phyloP scores from a whole-genome alignment of 2,888 invertebrate genomes.

The Selenia dentaria region DNA sequence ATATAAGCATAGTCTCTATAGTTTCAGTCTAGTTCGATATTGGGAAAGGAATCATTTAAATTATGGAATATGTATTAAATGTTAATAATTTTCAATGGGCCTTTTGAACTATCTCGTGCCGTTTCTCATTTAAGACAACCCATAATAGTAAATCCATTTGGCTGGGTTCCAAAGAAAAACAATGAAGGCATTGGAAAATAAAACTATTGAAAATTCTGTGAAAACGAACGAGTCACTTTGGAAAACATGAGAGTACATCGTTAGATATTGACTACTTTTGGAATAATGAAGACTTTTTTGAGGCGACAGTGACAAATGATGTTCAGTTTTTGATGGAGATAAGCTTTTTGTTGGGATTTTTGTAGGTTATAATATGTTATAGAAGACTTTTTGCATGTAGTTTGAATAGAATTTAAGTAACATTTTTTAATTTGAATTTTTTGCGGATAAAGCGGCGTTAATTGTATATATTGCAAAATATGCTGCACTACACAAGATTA shows the following conservation, averaged over 20 bases:
- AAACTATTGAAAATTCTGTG: slow-evolving; percentile 59
- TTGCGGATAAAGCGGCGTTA: too few relatives aligned
- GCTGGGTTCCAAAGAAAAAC: slow-evolving; percentile 64
- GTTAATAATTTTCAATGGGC: too few relatives aligned
- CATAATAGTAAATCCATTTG: slow-evolving; percentile 65
- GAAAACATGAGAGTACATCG: slow-evolving; percentile 26
- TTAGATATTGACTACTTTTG: slow-evolving; percentile 20
- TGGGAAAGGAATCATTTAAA: too few relatives aligned
- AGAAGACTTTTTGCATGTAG: too few relatives aligned
- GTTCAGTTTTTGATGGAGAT: neutral
- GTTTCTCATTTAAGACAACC: slow-evolving; percentile 11
- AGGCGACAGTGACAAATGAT: slow-evolving; percentile 4
- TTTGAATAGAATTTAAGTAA: too few relatives aligned
- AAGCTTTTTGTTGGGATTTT: neutral
- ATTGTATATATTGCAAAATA: too few relatives aligned
- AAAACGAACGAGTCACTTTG: slow-evolving; percentile 17
- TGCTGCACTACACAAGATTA: too few relatives aligned
- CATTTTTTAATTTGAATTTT: too few relatives aligned
- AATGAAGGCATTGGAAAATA: slow-evolving; percentile 60
- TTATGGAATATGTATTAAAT: too few relatives aligned
- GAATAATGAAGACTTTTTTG: slow-evolving; percentile 15
- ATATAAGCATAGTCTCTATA: too few relatives aligned
- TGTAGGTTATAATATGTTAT: too few relatives aligned
- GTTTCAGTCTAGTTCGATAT: too few relatives aligned
- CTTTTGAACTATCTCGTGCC: neutral